phyloP scores from a whole-genome alignment of 2,888 invertebrate genomes.

The Cremastinae sp. region DNA sequence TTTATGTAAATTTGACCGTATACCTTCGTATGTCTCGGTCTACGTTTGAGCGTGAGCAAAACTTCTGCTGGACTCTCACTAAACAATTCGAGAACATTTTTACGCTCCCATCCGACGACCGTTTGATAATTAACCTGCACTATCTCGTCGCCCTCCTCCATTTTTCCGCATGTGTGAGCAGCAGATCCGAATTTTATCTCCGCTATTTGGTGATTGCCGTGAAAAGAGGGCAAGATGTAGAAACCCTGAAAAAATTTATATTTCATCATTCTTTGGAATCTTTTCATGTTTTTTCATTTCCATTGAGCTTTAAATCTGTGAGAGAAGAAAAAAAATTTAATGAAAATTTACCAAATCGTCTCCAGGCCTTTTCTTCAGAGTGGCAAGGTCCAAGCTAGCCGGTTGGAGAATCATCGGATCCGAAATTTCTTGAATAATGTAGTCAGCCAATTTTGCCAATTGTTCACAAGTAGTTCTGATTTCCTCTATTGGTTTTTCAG shows the following conservation, averaged over 20 bases:
- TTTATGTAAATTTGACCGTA: conserved; percentile 89
- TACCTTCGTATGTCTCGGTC: conserved; percentile 90
- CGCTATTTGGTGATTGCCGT: conserved; percentile 90
- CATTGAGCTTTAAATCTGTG: neutral
- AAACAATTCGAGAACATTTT: conserved; percentile 87
- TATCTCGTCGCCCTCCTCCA: conserved; percentile 98
- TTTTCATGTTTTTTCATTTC: too few species aligned
- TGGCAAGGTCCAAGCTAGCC: conserved; percentile 93
- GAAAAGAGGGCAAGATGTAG: conserved; percentile 92
- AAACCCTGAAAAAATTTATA: conserved; percentile 85
- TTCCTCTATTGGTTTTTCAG: conserved; percentile 91
- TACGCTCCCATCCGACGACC: conserved; percentile 91
- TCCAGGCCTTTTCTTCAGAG: conserved; percentile 90
- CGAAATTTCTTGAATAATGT: conserved; percentile 91
- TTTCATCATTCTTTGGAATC: neutral
- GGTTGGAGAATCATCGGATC: conserved; percentile 96
- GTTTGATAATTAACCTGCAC: conserved; percentile 89
- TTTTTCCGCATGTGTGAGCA: conserved; percentile 94
- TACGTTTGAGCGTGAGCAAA: conserved; percentile 89
- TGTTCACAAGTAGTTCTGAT: conserved; percentile 88
- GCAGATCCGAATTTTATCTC: conserved; percentile 95
- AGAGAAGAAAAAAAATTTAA: too few species aligned
- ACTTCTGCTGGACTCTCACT: conserved; percentile 91
- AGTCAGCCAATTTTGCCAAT: conserved; percentile 90
- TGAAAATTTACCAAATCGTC: conserved; percentile 86